Base-by-base conservation (phyloP, 2,113 vertebrate genomes). In the Galeopterus variegatus region DNA sequence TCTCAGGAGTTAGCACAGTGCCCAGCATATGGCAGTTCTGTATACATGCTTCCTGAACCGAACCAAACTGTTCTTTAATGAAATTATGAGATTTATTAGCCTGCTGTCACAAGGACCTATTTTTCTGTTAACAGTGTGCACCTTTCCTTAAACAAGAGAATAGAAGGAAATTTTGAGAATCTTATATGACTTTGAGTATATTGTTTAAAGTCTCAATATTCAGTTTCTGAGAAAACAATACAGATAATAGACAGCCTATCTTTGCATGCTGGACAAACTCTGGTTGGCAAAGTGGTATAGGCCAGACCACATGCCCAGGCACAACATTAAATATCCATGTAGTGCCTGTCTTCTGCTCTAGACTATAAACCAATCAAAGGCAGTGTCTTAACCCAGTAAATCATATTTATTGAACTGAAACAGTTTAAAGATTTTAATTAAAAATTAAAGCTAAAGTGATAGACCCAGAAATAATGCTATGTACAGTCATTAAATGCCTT, bases 81-180 rank as follows among this genome's bases (percentile, higher is more conserved):
- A 76, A 76, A 60, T 69, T 33, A 21, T 75, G 56, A 75, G 26
- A 93, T 88, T 90, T 58, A 69, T 4, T 54, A 81, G 13, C 13
- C 28, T 93, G 36, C 8, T 60, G 52, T 36, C 52, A 65, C 0
- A 65, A 81, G 31, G 81, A 41, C 2, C 3, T 18, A 12, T 65
- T 86, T 95, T 67, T 45, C 5, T 70, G 6, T 64, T 64, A 33
- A 23, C 36, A 84, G n/a, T 17, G 26, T 52, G 14, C 0, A 31
- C 8, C 81, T 77, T 92, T 89, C 21, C 73, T 84, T 93, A 86
- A 93, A 52, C 75, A 93, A 67, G 19, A 77, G 23, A 86, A 89
- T 76, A 84, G 80, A 93, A 33, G 11, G 36, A 84, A 73, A 36
- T 9, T 85, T 48, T 77, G 86, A 88, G 70, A 88, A 50, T 86